Evolutionary conservation across 2,113 vertebrate species (phyloP).

Genomic region (Bubalus kerabau): DNA sequence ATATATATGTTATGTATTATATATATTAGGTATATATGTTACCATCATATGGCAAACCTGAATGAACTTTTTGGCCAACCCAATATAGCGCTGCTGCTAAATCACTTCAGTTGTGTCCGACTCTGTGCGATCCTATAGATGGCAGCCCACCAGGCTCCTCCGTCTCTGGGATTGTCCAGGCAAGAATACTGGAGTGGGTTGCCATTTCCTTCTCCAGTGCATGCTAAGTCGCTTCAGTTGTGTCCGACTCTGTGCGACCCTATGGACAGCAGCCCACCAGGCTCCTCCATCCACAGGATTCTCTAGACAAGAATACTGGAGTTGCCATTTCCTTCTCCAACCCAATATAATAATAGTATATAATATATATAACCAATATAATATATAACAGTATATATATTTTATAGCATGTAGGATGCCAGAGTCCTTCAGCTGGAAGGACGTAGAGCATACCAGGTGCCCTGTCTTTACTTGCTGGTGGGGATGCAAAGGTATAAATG

Average conservation of each 20-base stretch:
- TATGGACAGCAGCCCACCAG: background rate
- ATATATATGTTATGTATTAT: background rate
- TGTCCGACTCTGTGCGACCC: fast-evolving
- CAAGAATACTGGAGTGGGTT: background rate
- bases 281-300: background rate
- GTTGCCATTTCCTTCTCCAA: background rate
- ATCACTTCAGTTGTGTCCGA: fast-evolving
- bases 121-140: background rate
- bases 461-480: background rate
- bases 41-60: background rate
- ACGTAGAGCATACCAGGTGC: fast-evolving
- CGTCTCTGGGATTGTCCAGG: background rate
- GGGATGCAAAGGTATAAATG: background rate
- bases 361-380: background rate
- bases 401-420: background rate
- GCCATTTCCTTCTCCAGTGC: background rate
- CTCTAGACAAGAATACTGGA: background rate
- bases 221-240: background rate
- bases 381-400: background rate
- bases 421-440: background rate
- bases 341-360: background rate
- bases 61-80: background rate
- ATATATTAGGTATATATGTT: background rate
- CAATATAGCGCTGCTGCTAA: background rate
- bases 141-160: background rate